Evolutionary conservation across 2,888 invertebrate genomes (phyloP), one percentile per base, ranked within the genome.

Genomic region (Nymphalis polychloros): DNA sequence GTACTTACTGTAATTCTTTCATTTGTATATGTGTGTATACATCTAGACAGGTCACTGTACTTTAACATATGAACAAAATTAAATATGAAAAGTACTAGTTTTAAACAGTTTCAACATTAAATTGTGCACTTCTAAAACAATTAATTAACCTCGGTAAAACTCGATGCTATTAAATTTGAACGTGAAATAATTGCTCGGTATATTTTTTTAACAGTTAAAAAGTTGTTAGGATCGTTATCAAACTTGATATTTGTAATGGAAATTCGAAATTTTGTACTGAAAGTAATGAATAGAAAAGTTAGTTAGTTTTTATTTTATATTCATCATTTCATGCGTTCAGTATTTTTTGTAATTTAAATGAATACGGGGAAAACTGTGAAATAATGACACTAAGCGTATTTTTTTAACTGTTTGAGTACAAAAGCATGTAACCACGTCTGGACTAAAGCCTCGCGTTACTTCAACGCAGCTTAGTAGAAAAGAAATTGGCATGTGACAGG

Each of bases 131-230:
- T 53, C 23, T n/a, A 57, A 66, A 66, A 55, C 48, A 66, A 66
- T 35, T 61, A 66, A 65, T 65, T 60, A 61, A 61, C 35, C n/a
- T 46, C 59, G 16, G 53, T n/a, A 57, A 66, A 61, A 27, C 50
- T 31, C 48, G n/a, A 35, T 2, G 61, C 60, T 61, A 48, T 60
- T 61, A 66, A 52, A 35, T 61, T 53, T 48, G 41, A 17, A 66
- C 35, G 48, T 46, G 31, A 61, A 61, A 46, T 48, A 60, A 35
- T 46, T 61, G 35, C 27, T 19, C 5, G 19, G 3, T 47, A 66
- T 53, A 47, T 59, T 60, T 61, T 23, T 53, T 52, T 53, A 53
- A 61, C 27, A 48, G 48, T 53, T 10, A 6, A 48, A 6, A 65
- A 60, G 55, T 55, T 55, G n/a, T 55, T 35, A 31, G 17, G 6